Evolutionary conservation across 2,888 invertebrate species (phyloP), one percentile per base, ranked within the genome.

Genomic region (Caenorhabditis plicata): DNA sequence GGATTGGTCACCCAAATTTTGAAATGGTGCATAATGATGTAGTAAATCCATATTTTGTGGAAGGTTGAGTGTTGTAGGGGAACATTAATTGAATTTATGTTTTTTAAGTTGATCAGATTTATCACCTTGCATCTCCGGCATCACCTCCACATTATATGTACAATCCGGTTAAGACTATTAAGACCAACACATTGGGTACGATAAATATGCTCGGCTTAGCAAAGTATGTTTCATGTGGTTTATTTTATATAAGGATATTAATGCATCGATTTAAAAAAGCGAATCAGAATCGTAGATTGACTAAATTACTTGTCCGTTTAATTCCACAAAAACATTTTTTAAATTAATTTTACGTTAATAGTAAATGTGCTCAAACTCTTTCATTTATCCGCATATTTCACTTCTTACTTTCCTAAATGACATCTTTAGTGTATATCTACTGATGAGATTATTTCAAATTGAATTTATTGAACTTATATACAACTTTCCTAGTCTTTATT

Each of bases 91-190:
- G n/a, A n/a, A n/a, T n/a, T 42, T 5, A 31, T 11, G 4, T 9
- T 44, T 11, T 44, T 75, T 48, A 46, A 75, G 80, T 80, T n/a
- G 78, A 81, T 53, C 83, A 98, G 85, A 95, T 99, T 79, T 98
- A 96, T 83, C 96, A 99, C 82, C 85, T 98, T 80, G 98, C 98
- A 17, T 95, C 95, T 81, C 98, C 98, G 9, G 98, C 98, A 1
- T 94, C 94, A 72, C 98, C 98, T 20, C 95, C 94, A 0, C 96
- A 98, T 85, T 99, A 98, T 81, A 98, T 98, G 98, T 89, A 90
- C 81, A 99, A 98, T 85, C 96, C 98, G 26, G 95, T 99, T 3
- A 98, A 98, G 84, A 98, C 98, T 15, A 91, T 98, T 69, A 98
- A 98, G 83, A 96, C 96, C 0, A 99, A 98, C 83, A 94, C 96